Base-by-base conservation (phyloP, 2,113 vertebrate species). In the Albula goreensis region DNA sequence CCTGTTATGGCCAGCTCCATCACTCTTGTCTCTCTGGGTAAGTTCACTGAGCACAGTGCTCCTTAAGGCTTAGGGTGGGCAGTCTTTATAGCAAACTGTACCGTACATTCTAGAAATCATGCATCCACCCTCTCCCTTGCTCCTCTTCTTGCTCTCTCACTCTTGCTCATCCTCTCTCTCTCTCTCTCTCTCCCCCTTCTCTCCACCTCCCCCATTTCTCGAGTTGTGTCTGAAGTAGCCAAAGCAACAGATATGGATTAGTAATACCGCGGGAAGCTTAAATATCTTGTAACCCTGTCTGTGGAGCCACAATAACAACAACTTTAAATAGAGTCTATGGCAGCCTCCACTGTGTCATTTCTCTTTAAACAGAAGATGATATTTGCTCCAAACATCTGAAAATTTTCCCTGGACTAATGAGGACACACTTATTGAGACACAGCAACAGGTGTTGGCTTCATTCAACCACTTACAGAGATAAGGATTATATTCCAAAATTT, bases 1-100 rank as follows among this genome's bases (percentile, higher is more conserved):
- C 87, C 86, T 5, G 13, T 83, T 82, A 87, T 25, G 0, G 79
- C 85, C 51, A 87, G 51, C 25, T 90, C 91, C 92, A 94, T 94
- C 0, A 4, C 50, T 8, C 70, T 82, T 25, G 11, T 74, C 83
- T 79, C 53, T 22, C 50, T 6, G 52, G 50, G 78, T 31, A 17
- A 63, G 78, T n/a, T n/a, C 2, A 5, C 15, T 11, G 4, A 52
- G 31, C 48, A 7, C 9, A 41, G 7, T 63, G 8, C 12, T 6
- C 15, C 31, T 0, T 0, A 3, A 17, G 41, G n/a, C 8, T 1
- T 10, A 8, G 5, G 4, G n/a, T 17, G 70, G 50, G n/a, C 41
- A 17, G 50, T 31, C 56, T 84, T 89, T 87, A 84, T 87, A 86
- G 0, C 17, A 53, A 31, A 63, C 50, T 49, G 66, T 41, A 12